phyloP scores from a whole-genome alignment of 2,888 invertebrate genomes.

The Rhaphigaster nebulosa region DNA sequence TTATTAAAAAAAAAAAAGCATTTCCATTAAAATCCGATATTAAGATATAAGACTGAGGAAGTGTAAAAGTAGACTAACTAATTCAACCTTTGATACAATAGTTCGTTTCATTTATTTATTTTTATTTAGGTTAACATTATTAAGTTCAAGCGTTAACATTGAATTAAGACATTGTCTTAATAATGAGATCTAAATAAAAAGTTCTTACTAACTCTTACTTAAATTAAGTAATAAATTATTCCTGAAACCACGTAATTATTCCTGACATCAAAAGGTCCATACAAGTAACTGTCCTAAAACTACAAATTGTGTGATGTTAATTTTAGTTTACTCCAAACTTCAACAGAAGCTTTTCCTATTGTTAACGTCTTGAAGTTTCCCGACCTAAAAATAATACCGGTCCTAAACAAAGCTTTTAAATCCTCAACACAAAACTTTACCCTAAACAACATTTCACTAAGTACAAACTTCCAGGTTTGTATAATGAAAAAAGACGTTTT shows the following conservation, averaged over 20 bases:
- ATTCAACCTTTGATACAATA: too few species aligned
- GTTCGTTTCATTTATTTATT: neutral
- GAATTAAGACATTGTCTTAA: neutral
- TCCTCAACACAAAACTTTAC: constrained; percentile 9
- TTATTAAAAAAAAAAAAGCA: too few species aligned
- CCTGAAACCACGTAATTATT: neutral
- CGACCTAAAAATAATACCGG: constrained; percentile 22
- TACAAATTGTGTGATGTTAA: neutral
- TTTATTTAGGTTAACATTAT: neutral
- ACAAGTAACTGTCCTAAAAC: neutral
- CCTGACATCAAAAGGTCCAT: neutral
- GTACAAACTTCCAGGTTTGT: constrained; percentile 26
- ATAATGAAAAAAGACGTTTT: constrained; percentile 43
- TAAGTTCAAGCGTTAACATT: neutral
- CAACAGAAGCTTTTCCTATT: constrained; percentile 24
- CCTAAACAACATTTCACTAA: constrained; percentile 18
- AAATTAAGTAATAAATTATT: neutral
- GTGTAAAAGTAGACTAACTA: too few species aligned
- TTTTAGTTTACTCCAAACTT: neutral
- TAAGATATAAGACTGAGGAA: too few species aligned
- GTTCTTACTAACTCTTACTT: neutral
- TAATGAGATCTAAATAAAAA: neutral
- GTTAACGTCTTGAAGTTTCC: constrained; percentile 7
- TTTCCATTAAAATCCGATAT: too few species aligned
- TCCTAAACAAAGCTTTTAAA: constrained; percentile 30